These are phyloP conservation scores for Aporophyla lueneburgensis DNA, from an alignment of 2,888 invertebrate genomes.

Conservation along the genomic window DNA sequence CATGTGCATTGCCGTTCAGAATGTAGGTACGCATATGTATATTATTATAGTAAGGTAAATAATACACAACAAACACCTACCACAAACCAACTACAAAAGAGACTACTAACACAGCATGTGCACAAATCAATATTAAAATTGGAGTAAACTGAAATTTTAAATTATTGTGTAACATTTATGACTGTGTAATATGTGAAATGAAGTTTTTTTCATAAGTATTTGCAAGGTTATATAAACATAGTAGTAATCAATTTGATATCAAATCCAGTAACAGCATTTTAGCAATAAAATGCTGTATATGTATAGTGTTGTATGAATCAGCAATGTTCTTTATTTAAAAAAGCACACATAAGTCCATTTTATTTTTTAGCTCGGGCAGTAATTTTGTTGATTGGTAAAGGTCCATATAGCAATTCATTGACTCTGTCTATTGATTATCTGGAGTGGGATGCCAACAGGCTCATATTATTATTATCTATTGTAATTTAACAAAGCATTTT, in stretches of 20 bases:
- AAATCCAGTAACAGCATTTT: constrained; percentile 21
- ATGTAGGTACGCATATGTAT: not conserved
- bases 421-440: not conserved
- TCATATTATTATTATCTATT: not conserved
- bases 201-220: constrained; percentile 13
- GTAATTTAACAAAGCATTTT: not conserved
- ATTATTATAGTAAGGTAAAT: not conserved
- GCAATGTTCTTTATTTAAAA: constrained; percentile 7
- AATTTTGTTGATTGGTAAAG: not conserved
- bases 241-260: constrained; percentile 32
- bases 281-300: constrained; percentile 27
- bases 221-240: constrained; percentile 21
- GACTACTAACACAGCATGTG: not conserved
- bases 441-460: no score
- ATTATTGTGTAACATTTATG: not conserved
- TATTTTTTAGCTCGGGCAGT: not conserved
- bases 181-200: not conserved
- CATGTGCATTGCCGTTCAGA: not conserved
- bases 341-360: not conserved
- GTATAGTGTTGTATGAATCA: not conserved
- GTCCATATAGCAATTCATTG: not conserved
- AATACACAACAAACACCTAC: not conserved
- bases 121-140: not conserved
- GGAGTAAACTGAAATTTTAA: not conserved
- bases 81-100: not conserved